phyloP scores from a whole-genome alignment of 2,797 vertebrate genomes.

The Meda fulgida region DNA sequence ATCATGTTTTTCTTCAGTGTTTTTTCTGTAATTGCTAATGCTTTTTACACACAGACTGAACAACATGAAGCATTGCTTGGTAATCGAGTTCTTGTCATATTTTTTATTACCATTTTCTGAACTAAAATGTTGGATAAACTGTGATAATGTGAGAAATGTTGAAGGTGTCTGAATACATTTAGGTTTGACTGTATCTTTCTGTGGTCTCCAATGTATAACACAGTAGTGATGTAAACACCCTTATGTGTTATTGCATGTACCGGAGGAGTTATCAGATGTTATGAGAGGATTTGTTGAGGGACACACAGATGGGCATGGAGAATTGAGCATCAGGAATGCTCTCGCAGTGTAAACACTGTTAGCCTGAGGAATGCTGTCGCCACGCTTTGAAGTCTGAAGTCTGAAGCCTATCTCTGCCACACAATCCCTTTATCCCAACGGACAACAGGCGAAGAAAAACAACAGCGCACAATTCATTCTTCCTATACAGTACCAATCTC shows the following conservation, averaged over 20 bases:
- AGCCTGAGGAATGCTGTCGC: constrained; percentile 71
- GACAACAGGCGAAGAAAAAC: constrained; percentile 24
- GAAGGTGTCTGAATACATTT: too few relatives aligned
- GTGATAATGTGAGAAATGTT: too few relatives aligned
- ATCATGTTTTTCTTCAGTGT: too few relatives aligned
- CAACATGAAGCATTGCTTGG: too few relatives aligned
- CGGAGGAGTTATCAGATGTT: constrained; percentile 27
- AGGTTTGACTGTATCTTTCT: too few relatives aligned
- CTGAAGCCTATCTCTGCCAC: constrained; percentile 63
- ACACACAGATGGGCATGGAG: constrained; percentile 72
- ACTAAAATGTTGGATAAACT: too few relatives aligned
- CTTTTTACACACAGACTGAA: too few relatives aligned
- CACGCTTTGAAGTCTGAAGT: constrained; percentile 78
- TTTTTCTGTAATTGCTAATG: too few relatives aligned
- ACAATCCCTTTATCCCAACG: constrained; percentile 60
- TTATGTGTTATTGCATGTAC: background rate
- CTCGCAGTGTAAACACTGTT: constrained; percentile 81
- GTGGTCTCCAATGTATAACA: background rate
- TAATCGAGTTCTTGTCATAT: too few relatives aligned
- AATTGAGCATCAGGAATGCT: constrained; percentile 84
- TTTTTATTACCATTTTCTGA: too few relatives aligned
- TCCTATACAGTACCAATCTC: constrained; percentile 31
- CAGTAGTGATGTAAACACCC: background rate
- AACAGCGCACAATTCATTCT: constrained; percentile 39
- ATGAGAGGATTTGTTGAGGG: background rate